Base-by-base conservation (phyloP, 2,113 vertebrate species). In the Salminus brasiliensis region DNA sequence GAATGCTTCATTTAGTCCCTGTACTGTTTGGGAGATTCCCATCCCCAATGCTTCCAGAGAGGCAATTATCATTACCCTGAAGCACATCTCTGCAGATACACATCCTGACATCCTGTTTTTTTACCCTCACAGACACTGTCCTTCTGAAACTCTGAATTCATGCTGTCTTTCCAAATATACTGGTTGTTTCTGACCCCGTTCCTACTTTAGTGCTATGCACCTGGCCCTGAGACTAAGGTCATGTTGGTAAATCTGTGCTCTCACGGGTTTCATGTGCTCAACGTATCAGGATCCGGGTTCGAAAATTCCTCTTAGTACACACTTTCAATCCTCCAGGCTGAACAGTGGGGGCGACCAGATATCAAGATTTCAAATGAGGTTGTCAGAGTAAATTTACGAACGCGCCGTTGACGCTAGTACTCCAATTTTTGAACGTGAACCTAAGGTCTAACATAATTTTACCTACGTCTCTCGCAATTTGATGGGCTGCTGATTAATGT, bases 351-450 rank as follows among this genome's bases (percentile, higher is more conserved):
- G 39, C 47, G 23, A 43, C 66, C 27, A 63, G 60, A 32, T n/a
- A n/a, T 18, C 30, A 47, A 16, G 67, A 49, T 16, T 49, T 7
- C 67, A 47, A 41, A 69, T 7, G 41, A 69, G 41, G 25, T 30
- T 69, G 67, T 69, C 67, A 70, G 67, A 47, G 25, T 10, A 49
- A 8, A 70, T 70, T 49, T 70, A 70, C 25, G 34, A 18, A 62
- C 30, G 59, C 27, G 18, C 18, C 18, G 9, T 5, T 39, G 62
- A 69, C 30, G 41, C n/a, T 23, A 25, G 57, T 25, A n/a, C 43
- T 65, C 18, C 45, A 11, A 49, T 65, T 49, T n/a, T 7, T 34
- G 30, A 30, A 36, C 25, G 43, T 63, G 45, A 43, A 75, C 59
- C 47, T 39, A 32, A 36, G 1, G 25, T 18, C 43, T 23, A 25